Evolutionary conservation across 2,888 invertebrate species (phyloP).

Genomic region (Eupithecia pulchellata): DNA sequence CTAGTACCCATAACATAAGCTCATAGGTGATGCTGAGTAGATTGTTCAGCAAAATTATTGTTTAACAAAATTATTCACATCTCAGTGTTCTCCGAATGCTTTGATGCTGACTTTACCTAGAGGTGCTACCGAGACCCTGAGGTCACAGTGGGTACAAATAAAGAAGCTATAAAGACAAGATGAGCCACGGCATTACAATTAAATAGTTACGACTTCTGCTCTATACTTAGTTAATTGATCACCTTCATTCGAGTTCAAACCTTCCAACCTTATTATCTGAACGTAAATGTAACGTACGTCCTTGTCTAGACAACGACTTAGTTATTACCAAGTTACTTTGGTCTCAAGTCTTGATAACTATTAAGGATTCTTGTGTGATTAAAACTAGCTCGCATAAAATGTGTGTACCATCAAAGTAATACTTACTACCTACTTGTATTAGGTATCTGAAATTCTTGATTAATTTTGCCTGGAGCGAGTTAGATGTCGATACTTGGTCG

Average conservation of each 20-base stretch:
- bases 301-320: neutral
- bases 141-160: neutral
- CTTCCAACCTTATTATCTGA: neutral
- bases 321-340: neutral
- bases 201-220: neutral
- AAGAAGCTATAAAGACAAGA: neutral
- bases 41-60: no score
- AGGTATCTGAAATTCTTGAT: neutral
- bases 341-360: neutral
- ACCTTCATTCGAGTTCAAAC: neutral
- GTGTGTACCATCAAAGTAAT: neutral
- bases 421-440: neutral
- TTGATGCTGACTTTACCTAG: neutral
- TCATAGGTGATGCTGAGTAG: no score
- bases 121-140: no score
- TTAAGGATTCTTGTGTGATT: neutral
- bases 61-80: no score
- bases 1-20: no score
- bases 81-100: no score
- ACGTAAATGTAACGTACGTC: neutral
- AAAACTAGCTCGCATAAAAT: neutral
- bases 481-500: constrained; percentile 1
- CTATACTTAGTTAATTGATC: neutral
- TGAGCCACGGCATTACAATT: neutral
- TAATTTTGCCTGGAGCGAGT: neutral